Base-by-base conservation (phyloP, 2,888 invertebrate genomes). In the Mantis religiosa region DNA sequence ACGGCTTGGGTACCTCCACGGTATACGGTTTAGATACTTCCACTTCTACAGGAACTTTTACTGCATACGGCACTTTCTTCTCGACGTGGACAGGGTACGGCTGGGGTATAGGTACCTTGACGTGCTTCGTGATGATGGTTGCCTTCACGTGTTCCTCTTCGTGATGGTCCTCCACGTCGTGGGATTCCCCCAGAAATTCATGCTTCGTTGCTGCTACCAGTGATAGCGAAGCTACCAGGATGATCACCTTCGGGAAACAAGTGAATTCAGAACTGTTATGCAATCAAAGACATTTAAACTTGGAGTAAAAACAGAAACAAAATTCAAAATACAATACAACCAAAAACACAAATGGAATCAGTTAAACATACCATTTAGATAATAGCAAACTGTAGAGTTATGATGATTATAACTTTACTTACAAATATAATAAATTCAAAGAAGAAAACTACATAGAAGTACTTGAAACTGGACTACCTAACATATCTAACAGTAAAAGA, bases 21-120 rank as follows among this genome's bases (percentile, higher is more conserved):
- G 97, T 96, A 93, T 96, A 96, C 89, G 97, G 97, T 93, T 96
- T 95, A 93, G 96, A 96, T 34, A 95, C 95, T 28, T 88, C 90
- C 27, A 89, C 89, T 20, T 89, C 88, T 88, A 96, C 96, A 91
- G 95, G 94, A 88, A 95, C 93, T 90, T 93, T 93, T 8, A 93
- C 92, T 0, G 91, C 90, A 89, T 92, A 92, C 28, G 91, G 93
- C 25, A 93, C 88, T 89, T 93, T 92, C 91, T 93, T 93, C 88
- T 89, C 88, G 25, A 89, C 86, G 82, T 93, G 92, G 0, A 93
- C 93, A n/a, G 93, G 92, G 87, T 93, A 93, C 0, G 93, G 93
- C 8, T 92, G 92, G 0, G 93, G 93, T 9, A 93, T 85, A 30
- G 89, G 83, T 30, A 86, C 71, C 12, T 88, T 85, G 85, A 90